These are phyloP conservation scores for Leptopilina syphax DNA, from an alignment of 2,888 invertebrate genomes.

Conservation along the genomic window DNA sequence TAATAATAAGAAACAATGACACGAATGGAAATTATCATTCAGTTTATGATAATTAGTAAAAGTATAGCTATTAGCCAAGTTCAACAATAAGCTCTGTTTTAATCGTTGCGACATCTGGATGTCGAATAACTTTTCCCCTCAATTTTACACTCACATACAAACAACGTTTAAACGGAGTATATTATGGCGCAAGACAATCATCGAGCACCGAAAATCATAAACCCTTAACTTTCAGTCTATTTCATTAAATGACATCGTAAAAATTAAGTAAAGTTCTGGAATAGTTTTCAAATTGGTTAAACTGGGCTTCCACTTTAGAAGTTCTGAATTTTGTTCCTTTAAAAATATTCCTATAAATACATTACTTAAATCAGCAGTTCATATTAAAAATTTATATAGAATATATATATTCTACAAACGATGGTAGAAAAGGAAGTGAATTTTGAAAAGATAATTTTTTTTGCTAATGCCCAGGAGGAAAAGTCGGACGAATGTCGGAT, in stretches of 20 bases:
- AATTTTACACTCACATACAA: conserved; percentile 48
- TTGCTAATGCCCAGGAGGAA: too few species aligned
- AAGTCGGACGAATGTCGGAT: too few species aligned
- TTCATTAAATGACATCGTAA: conserved; percentile 32
- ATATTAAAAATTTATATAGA: too few species aligned
- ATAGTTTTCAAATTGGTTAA: conserved; percentile 8
- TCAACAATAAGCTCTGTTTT: conserved; percentile 74
- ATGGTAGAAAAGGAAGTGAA: too few species aligned
- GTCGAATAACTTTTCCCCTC: conserved; percentile 69
- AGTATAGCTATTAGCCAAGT: conserved; percentile 62
- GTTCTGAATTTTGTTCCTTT: too few species aligned
- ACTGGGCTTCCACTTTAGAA: background rate
- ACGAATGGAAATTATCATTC: conserved; percentile 41
- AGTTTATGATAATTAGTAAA: conserved; percentile 29
- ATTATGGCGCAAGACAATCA: conserved; percentile 63
- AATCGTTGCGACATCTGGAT: conserved; percentile 76
- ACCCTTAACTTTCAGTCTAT: conserved; percentile 19
- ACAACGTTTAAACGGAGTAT: conserved; percentile 59
- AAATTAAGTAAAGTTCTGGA: conserved; percentile 10
- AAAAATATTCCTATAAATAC: too few species aligned
- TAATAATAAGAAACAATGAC: background rate
- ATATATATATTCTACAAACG: too few species aligned
- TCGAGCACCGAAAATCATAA: conserved; percentile 38
- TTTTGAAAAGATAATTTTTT: too few species aligned
- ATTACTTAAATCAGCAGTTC: too few species aligned